Percentiles rank a stretch among this genome's conserved stretches.
Conservation (phyloP, 2,888 invertebrate species). For the Sympetrum striolatum region DNA sequence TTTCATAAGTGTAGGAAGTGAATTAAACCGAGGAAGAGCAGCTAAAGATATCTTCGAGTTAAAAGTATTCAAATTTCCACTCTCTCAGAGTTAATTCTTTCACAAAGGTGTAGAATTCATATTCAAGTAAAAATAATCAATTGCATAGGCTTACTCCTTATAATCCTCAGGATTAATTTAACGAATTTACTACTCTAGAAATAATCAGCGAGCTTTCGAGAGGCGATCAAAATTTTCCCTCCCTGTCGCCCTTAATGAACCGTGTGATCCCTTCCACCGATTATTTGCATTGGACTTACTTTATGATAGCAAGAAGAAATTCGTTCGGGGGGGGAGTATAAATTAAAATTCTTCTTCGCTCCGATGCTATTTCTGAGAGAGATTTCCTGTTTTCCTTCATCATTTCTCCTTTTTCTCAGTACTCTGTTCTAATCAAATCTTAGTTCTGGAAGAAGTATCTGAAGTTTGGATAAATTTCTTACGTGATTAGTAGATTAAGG, state of each 20-base stretch:
- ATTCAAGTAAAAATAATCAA: neutral
- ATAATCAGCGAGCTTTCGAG: neutral
- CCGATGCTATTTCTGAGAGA: neutral
- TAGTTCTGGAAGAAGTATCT: no score
- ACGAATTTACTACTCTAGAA: neutral
- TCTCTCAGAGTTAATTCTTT: neutral
- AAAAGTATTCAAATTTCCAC: neutral
- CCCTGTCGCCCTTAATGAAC: neutral
- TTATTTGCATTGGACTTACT: neutral
- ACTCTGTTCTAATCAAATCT: neutral
- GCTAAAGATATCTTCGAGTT: no score
- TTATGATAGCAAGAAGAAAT: neutral
- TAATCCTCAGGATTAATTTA: neutral
- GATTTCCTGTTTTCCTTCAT: neutral
- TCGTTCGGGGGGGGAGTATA: neutral
- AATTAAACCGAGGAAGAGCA: no score
- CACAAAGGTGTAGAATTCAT: neutral
- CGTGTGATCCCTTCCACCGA: neutral
- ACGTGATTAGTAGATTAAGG: no score
- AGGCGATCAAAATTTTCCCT: neutral
- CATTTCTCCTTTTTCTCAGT: neutral
- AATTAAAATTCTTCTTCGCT: neutral
- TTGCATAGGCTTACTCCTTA: neutral
- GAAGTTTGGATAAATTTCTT: no score
- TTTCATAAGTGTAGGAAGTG: no score